Base-by-base conservation (phyloP, 2,797 vertebrate species). In the Hafferia zeledoni region DNA sequence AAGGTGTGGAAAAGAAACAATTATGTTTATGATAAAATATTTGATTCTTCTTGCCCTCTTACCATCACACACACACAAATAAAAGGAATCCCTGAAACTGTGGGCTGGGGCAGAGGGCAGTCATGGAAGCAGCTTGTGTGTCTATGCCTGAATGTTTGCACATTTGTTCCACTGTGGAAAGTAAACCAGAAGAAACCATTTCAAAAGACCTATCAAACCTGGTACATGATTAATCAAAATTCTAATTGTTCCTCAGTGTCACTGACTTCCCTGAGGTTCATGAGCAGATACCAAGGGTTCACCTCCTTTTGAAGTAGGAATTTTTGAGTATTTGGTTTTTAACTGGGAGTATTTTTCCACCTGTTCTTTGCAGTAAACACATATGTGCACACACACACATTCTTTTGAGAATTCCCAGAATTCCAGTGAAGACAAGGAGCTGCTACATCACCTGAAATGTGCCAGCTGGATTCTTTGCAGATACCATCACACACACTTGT, bases 321-420 rank as follows among this genome's bases (percentile, higher is more conserved):
- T 33, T 64, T 75, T 46, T n/a, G 5, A 16, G 2, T 27, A 19
- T n/a, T 60, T 37, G 9, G 4, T 33, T 79, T 76, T 41, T 33
- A 65, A 25, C 33, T 25, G 17, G 24, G 39, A 1, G 8, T n/a
- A 3, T 67, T 89, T 87, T 61, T 35, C 27, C 13, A 11, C 5
- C 15, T 52, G 13, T 35, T 70, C 30, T 44, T 31, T 63, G 61
- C 28, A 46, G 10, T 22, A 28, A 6, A 24, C 10, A 20, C 0
- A 1, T 27, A 5, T 1, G 1, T n/a, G n/a, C n/a, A n/a, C 2
- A 17, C 23, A 22, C 17, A 24, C 10, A 17, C 0, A 0, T 5
- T 37, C 10, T 41, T 44, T 41, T 52, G 33, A 78, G 61, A 44
- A 55, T 61, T 65, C 46, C 47, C 27, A 44, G 35, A 52, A 55